These are phyloP conservation scores for Pollimyrus isidori DNA, from an alignment of 2,113 vertebrate genomes.

Conservation along the genomic window DNA sequence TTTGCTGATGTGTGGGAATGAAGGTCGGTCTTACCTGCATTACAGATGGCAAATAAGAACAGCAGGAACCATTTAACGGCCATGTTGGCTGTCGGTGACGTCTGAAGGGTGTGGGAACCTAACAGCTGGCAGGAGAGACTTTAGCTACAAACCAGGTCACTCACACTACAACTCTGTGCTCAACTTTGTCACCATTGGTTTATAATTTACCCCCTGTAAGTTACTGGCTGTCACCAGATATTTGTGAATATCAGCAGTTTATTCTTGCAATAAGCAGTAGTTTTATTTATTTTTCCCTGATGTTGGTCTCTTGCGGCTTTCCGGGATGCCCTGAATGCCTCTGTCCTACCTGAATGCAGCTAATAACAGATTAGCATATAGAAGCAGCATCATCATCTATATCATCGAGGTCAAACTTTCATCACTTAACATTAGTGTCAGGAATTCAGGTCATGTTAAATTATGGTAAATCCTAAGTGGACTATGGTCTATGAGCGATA, in stretches of 20 bases:
- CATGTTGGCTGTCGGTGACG: not conserved
- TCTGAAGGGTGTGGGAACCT: not conserved
- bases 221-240: not conserved
- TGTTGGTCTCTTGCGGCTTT: not conserved
- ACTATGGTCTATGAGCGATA: not conserved
- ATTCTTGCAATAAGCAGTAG: not conserved
- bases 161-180: not conserved
- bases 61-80: slow-evolving; percentile 2
- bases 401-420: not conserved
- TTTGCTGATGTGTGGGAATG: not conserved
- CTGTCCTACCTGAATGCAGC: not conserved
- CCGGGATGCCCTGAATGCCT: not conserved
- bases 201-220: not conserved
- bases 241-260: not conserved
- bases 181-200: not conserved
- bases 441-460: not conserved
- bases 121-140: not conserved
- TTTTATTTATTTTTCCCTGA: not conserved
- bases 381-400: not conserved
- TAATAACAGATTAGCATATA: not conserved
- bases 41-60: not conserved
- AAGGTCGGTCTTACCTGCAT: not conserved
- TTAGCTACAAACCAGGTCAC: not conserved
- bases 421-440: not conserved
- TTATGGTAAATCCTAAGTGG: not conserved